Percentiles rank a stretch among this genome's conserved stretches.
phyloP scores from a whole-genome alignment of 2,113 vertebrate genomes.

The Boulengeromyrus knoepffleri region DNA sequence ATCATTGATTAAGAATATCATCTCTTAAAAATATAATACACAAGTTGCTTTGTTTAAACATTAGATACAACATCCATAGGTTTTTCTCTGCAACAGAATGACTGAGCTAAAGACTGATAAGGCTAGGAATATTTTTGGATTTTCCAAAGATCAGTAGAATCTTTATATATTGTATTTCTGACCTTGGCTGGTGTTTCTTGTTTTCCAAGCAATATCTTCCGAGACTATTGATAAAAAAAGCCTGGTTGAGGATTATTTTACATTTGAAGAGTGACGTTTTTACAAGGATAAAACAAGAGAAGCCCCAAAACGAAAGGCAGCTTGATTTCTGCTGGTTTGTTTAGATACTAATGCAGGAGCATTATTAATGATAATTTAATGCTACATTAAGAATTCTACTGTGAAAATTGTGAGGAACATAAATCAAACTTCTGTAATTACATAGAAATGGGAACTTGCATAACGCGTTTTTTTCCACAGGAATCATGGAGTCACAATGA shows the following conservation, averaged over 20 bases:
- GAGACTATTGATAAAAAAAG: slow-evolving; percentile 13
- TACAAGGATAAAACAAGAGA: background rate
- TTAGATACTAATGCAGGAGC: background rate
- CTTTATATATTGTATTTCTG: background rate
- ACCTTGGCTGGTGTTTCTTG: background rate
- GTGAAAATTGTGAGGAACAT: background rate
- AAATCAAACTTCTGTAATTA: background rate
- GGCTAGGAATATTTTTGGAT: background rate
- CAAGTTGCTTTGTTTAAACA: background rate
- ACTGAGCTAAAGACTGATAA: background rate
- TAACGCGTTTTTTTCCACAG: background rate
- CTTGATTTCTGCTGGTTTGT: background rate
- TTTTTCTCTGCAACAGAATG: background rate
- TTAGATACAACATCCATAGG: background rate
- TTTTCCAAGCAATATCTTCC: background rate
- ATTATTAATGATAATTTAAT: background rate
- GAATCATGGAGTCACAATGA: background rate
- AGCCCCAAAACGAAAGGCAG: background rate
- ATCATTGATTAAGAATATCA: background rate
- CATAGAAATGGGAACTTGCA: background rate
- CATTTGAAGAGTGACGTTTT: background rate
- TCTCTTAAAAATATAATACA: background rate
- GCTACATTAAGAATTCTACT: background rate
- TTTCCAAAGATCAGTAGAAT: slow-evolving; percentile 2
- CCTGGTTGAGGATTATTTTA: background rate